These are phyloP conservation scores for Caenorhabditis japonica DNA, from an alignment of 2,888 invertebrate genomes.

Conservation along the genomic window DNA sequence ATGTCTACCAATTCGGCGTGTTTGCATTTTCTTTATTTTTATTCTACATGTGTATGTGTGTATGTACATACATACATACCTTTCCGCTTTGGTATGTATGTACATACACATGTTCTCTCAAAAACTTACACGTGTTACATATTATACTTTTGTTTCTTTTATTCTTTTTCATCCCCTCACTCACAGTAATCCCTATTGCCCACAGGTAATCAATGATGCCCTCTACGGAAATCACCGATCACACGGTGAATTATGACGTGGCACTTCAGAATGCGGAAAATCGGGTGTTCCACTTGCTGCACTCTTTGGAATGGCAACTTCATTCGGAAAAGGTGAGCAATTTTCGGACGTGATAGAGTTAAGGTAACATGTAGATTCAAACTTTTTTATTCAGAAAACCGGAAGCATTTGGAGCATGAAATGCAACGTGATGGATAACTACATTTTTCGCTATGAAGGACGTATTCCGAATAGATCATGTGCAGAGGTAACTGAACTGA, in stretches of 20 bases:
- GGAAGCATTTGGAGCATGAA: slow-evolving; percentile 57
- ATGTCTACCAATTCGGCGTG: too few species aligned
- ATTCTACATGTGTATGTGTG: too few species aligned
- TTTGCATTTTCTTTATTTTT: too few species aligned
- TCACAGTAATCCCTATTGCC: too few species aligned
- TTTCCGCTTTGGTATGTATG: too few species aligned
- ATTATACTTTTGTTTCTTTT: neutral
- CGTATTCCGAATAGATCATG: slow-evolving; percentile 46
- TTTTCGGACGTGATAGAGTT: slow-evolving; percentile 1
- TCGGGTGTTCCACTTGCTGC: slow-evolving; percentile 56
- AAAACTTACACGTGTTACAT: too few species aligned
- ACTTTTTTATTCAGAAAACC: slow-evolving; percentile 44
- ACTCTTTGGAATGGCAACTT: slow-evolving; percentile 60
- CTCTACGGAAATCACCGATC: slow-evolving; percentile 11
- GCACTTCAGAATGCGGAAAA: slow-evolving; percentile 55
- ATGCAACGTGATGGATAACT: slow-evolving; percentile 58
- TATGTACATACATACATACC: slow-evolving; percentile 9
- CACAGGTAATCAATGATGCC: slow-evolving; percentile 39
- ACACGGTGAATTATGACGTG: slow-evolving; percentile 39
- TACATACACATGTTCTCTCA: slow-evolving; percentile 8
- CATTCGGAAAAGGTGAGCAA: slow-evolving; percentile 50
- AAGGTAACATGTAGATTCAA: neutral
- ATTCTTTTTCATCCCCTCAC: too few species aligned
- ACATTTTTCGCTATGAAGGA: slow-evolving; percentile 61
- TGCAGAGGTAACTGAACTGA: slow-evolving; percentile 46